These are phyloP conservation scores for Formica exsecta DNA, from an alignment of 1,140 invertebrate species.

Conservation along the genomic window DNA sequence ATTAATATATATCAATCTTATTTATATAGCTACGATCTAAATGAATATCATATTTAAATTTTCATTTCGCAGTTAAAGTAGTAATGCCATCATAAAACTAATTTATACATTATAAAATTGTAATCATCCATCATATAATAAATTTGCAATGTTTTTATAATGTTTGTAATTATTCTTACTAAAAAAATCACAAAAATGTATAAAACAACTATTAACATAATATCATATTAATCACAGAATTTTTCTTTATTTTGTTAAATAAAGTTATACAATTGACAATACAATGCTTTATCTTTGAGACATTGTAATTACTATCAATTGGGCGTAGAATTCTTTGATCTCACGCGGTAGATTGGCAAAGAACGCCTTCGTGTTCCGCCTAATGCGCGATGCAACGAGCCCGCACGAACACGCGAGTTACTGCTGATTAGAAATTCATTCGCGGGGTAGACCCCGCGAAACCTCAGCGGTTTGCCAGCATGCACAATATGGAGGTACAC, in stretches of 20 bases:
- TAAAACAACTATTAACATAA: neutral
- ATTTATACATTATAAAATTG: neutral
- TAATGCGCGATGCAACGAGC: constrained; percentile 32
- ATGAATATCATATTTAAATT: neutral
- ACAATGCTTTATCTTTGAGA: neutral
- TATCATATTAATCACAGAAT: neutral
- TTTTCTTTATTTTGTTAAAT: neutral
- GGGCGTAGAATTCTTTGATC: constrained; percentile 12
- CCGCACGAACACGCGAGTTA: constrained; percentile 22
- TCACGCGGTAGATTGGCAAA: neutral
- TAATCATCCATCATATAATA: neutral
- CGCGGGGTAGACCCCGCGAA: neutral
- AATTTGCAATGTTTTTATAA: neutral
- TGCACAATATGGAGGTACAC: constrained; percentile 18
- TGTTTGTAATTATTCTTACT: neutral
- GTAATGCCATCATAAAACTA: neutral
- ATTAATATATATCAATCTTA: neutral
- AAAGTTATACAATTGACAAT: neutral
- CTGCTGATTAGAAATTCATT: constrained; percentile 55
- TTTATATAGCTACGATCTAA: neutral
- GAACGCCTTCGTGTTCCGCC: constrained; percentile 42
- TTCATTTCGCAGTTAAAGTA: neutral
- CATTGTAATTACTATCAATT: constrained; percentile 13
- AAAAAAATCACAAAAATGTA: no score
- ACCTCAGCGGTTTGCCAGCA: neutral